phyloP scores from a whole-genome alignment of 2,797 vertebrate species.

The Coregonus ussuriensis region DNA sequence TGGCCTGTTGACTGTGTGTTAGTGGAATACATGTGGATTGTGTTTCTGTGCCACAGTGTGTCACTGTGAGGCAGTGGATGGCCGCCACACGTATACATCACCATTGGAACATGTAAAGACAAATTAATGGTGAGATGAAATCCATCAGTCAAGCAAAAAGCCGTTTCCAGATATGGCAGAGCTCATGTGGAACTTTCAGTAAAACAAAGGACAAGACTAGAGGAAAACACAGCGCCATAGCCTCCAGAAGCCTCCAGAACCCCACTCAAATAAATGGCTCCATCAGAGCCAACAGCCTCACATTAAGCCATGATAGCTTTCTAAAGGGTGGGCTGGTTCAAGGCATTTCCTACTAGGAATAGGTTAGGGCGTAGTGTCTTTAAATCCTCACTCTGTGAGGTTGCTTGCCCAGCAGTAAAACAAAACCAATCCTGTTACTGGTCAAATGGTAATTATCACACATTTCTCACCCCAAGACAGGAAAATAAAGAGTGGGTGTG shows the following conservation, averaged over 20 bases:
- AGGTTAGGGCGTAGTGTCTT: neutral
- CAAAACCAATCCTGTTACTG: neutral
- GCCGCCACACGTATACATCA: conserved; percentile 18
- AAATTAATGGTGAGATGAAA: neutral
- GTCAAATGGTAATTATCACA: neutral
- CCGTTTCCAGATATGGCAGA: neutral
- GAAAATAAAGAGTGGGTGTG: neutral
- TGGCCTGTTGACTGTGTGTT: neutral
- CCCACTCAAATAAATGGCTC: neutral
- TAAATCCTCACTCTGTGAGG: neutral
- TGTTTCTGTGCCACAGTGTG: conserved; percentile 53
- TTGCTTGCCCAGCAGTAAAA: neutral
- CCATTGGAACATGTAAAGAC: conserved; percentile 46
- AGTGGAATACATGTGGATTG: neutral
- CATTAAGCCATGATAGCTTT: neutral
- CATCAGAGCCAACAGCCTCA: neutral
- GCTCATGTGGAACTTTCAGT: neutral
- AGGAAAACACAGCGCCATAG: neutral
- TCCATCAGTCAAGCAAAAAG: neutral
- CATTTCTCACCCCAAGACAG: neutral
- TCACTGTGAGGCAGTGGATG: conserved; percentile 46
- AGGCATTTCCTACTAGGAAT: neutral
- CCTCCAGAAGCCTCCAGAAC: too few species aligned
- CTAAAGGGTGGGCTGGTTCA: neutral
- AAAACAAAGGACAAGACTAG: neutral